Base-by-base conservation (phyloP, 2,797 vertebrate species). In the Channa striata region DNA sequence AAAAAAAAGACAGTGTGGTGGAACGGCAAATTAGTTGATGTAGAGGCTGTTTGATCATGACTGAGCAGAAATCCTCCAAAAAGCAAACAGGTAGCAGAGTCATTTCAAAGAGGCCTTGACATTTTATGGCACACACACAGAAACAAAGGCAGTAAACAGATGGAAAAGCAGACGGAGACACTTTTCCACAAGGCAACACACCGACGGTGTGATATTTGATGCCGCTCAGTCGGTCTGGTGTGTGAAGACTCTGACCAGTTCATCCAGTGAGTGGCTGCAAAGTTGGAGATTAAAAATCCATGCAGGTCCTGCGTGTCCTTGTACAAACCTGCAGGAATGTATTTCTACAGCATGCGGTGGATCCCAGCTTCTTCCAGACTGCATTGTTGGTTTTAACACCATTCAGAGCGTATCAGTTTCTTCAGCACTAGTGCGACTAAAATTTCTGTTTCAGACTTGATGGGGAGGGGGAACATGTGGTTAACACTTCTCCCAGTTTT, bases 71-170 rank as follows among this genome's bases (percentile, higher is more conserved):
- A 44, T 66, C 64, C 44, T 61, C 14, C 3, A 36, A 63, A 47
- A 36, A 48, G 53, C 48, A 20, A 11, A n/a, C 5, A 33, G 36
- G 1, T n/a, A 63, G 12, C 44, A 14, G 23, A 33, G 11, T 23
- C 4, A 6, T n/a, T 46, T 71, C 33, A 9, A 30, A 30, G 1
- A 42, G 20, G 48, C 42, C 50, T 34, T 47, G 42, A 78, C 59
- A 21, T 64, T 69, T 81, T 44, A 64, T 64, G 80, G 67, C 72
- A 81, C 74, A 49, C 58, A 72, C 34, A 72, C 16, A 4, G 17
- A 68, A 67, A 72, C 61, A 52, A 75, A 77, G 80, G 75, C 72
- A 60, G 44, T 11, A 64, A 64, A 42, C 56, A 78, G 47, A n/a
- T n/a, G n/a, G n/a, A 66, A 49, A 53, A 68, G 33, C 57, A 83